Evolutionary conservation across 2,888 invertebrate genomes (phyloP).

Genomic region (Deilephila elpenor): DNA sequence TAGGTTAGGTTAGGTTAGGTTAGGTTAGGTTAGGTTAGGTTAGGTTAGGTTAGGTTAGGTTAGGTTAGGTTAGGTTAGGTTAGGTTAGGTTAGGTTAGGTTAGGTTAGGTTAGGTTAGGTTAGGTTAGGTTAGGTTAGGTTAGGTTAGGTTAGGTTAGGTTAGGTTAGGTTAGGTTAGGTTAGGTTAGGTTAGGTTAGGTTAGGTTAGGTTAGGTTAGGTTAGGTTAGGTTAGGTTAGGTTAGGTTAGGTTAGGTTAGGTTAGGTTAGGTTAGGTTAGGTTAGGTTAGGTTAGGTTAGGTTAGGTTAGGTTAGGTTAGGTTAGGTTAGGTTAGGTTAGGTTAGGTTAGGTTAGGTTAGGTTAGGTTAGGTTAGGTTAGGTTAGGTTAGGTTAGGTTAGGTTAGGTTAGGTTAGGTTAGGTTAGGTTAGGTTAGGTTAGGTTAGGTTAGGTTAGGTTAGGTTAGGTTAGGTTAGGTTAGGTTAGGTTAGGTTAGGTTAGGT

Average conservation of each 20-base stretch:
- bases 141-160: slow-evolving; percentile 41
- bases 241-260: slow-evolving; percentile 34
- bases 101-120: slow-evolving; percentile 36
- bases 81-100: slow-evolving; percentile 32
- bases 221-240: slow-evolving; percentile 30
- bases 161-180: slow-evolving; percentile 34
- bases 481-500: slow-evolving; percentile 28
- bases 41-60: slow-evolving; percentile 28
- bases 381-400: slow-evolving; percentile 35
- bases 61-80: slow-evolving; percentile 30
- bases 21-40: slow-evolving; percentile 33
- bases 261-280: slow-evolving; percentile 32
- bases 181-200: slow-evolving; percentile 35
- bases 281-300: slow-evolving; percentile 32
- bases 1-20: slow-evolving; percentile 36
- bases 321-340: slow-evolving; percentile 32
- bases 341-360: slow-evolving; percentile 36
- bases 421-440: slow-evolving; percentile 37
- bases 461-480: slow-evolving; percentile 34
- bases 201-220: slow-evolving; percentile 32
- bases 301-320: slow-evolving; percentile 33
- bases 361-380: slow-evolving; percentile 34
- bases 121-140: slow-evolving; percentile 39
- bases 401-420: slow-evolving; percentile 32
- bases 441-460: slow-evolving; percentile 40